phyloP scores from a whole-genome alignment of 2,888 invertebrate species.

The Eulithis testata region DNA sequence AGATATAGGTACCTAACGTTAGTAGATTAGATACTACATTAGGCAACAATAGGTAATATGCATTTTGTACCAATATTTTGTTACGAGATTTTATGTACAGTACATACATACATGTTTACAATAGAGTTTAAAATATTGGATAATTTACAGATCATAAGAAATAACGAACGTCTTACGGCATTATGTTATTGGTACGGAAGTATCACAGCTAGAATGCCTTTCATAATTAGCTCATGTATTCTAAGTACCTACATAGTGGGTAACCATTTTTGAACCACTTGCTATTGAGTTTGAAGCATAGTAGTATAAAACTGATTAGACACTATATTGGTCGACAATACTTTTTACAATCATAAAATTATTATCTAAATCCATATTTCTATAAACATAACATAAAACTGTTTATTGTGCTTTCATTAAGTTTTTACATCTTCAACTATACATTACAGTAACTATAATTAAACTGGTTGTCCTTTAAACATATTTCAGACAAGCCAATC shows the following conservation, averaged over 20 bases:
- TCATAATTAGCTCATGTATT: constrained; percentile 33
- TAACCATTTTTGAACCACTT: constrained; percentile 22
- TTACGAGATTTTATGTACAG: constrained; percentile 57
- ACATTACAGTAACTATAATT: constrained; percentile 35
- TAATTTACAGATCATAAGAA: constrained; percentile 42
- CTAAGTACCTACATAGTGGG: constrained; percentile 12
- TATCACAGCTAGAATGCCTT: constrained; percentile 61
- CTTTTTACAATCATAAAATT: constrained; percentile 31
- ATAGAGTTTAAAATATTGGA: constrained; percentile 48
- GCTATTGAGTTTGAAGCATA: constrained; percentile 1
- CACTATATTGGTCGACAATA: constrained; percentile 25
- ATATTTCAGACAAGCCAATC: constrained; percentile 63
- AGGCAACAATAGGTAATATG: constrained; percentile 28
- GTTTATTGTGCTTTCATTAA: constrained; percentile 35
- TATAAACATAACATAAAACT: constrained; percentile 33
- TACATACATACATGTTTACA: constrained; percentile 62
- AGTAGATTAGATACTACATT: constrained; percentile 19
- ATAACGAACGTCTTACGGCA: constrained; percentile 46
- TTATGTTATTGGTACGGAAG: constrained; percentile 56
- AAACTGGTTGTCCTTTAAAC: constrained; percentile 63
- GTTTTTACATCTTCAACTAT: constrained; percentile 28
- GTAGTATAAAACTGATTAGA: constrained; percentile 13
- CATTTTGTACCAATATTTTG: constrained; percentile 47
- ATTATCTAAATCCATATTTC: constrained; percentile 30
- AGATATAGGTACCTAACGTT: constrained; percentile 10